These are phyloP conservation scores for Falco columbarius DNA, from an alignment of 2,797 vertebrate genomes.

Conservation along the genomic window DNA sequence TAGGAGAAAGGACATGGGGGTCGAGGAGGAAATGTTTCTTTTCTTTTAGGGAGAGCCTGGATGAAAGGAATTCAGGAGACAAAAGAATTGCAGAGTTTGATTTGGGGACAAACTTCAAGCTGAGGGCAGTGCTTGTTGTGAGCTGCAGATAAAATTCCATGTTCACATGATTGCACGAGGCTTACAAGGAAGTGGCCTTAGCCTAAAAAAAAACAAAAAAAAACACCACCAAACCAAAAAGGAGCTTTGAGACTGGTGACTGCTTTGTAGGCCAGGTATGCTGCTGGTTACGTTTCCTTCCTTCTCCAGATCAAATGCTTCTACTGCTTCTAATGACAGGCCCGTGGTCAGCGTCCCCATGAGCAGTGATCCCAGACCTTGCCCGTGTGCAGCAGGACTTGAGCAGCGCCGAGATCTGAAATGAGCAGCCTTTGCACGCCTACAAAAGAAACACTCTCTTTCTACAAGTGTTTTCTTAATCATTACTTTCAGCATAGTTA, in stretches of 20 bases:
- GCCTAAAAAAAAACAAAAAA: background rate
- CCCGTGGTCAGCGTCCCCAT: background rate
- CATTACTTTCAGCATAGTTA: slow-evolving; percentile 24
- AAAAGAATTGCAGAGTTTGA: slow-evolving; percentile 19
- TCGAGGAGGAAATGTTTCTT: background rate
- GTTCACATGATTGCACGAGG: slow-evolving; percentile 47
- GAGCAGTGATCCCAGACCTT: background rate
- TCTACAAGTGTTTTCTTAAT: background rate
- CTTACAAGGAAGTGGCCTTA: slow-evolving; percentile 55
- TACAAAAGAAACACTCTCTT: background rate
- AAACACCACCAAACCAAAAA: background rate
- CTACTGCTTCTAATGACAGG: slow-evolving; percentile 8
- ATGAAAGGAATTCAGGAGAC: slow-evolving; percentile 12
- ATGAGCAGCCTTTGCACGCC: background rate
- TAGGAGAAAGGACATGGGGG: background rate
- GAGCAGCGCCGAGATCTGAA: background rate
- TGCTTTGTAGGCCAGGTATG: slow-evolving; percentile 26
- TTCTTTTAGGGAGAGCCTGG: background rate
- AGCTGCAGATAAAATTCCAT: slow-evolving; percentile 50
- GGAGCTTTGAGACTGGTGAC: slow-evolving; percentile 12
- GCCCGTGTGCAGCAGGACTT: background rate
- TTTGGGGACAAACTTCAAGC: slow-evolving; percentile 26
- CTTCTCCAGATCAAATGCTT: slow-evolving; percentile 10
- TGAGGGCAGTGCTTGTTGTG: slow-evolving; percentile 23
- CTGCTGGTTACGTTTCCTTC: background rate